Percentiles rank a stretch among this genome's conserved stretches.
These are phyloP conservation scores for Serripes groenlandicus DNA, from an alignment of 2,888 invertebrate genomes.

Conservation along the genomic window DNA sequence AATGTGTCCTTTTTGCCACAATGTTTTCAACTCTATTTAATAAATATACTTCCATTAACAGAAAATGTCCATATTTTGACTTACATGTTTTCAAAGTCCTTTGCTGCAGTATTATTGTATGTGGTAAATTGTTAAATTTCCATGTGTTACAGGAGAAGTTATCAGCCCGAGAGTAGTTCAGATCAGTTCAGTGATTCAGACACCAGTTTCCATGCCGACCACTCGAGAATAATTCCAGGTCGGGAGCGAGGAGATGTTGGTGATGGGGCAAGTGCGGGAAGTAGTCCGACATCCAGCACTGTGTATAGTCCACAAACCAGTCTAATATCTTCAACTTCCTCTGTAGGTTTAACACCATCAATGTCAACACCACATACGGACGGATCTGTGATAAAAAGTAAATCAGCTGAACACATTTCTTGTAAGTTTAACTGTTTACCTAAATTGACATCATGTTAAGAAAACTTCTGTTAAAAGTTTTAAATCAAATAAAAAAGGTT, in stretches of 20 bases:
- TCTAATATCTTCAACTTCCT: constrained; percentile 37
- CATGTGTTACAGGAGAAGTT: constrained; percentile 53
- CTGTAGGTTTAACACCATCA: constrained; percentile 25
- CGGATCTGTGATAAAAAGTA: constrained; percentile 63
- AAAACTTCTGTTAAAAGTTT: not conserved
- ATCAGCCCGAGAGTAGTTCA: constrained; percentile 78
- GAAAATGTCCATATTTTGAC: too few relatives aligned
- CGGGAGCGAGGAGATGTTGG: constrained; percentile 70
- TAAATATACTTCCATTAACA: too few relatives aligned
- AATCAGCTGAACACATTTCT: constrained; percentile 69
- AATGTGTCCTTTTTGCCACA: too few relatives aligned
- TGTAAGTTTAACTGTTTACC: constrained; percentile 66
- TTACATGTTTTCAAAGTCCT: too few relatives aligned
- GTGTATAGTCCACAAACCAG: constrained; percentile 70
- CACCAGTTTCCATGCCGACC: constrained; percentile 71
- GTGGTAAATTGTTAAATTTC: too few relatives aligned
- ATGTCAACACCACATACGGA: constrained; percentile 8
- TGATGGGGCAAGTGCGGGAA: constrained; percentile 82
- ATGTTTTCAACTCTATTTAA: too few relatives aligned
- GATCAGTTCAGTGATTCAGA: constrained; percentile 81
- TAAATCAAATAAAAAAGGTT: too few relatives aligned
- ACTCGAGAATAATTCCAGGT: constrained; percentile 59
- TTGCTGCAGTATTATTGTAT: too few relatives aligned
- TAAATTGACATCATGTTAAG: too few relatives aligned
- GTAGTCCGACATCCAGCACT: constrained; percentile 77